Percentiles rank a stretch among this genome's conserved stretches.
Evolutionary conservation across 92 coral and sea anemone genomes (phyloP).

Genomic region (Ricordea florida): DNA sequence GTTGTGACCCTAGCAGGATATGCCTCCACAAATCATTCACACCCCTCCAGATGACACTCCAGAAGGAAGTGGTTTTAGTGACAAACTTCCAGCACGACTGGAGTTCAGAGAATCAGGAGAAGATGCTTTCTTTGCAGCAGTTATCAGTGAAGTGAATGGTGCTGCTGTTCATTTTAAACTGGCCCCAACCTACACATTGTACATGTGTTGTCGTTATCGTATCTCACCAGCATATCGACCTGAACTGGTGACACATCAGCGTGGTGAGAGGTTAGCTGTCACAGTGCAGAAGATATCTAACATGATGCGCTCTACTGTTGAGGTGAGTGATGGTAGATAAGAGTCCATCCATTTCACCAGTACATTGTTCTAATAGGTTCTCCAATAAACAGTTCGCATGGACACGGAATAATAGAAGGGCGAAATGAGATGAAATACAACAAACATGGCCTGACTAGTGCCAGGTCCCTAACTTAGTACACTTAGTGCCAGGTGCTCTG

Average conservation of each 20-base stretch:
- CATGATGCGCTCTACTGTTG: conserved; percentile 96
- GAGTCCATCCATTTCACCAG: no score
- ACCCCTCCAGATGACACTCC: conserved; percentile 48
- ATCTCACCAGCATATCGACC: conserved; percentile 89
- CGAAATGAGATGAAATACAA: no score
- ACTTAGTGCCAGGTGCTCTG: no score
- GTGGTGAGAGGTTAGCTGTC: conserved; percentile 76
- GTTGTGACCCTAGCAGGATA: background rate
- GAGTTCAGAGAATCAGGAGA: conserved; percentile 97
- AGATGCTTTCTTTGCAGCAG: conserved; percentile 99
- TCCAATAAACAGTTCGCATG: no score
- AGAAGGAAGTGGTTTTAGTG: conserved; percentile 66
- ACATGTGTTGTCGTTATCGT: conserved; percentile 99
- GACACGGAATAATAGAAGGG: no score
- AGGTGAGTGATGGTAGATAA: conserved; percentile 76
- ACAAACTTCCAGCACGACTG: conserved; percentile 89
- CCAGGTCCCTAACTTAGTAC: no score
- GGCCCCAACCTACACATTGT: conserved; percentile 96
- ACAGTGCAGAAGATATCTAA: conserved; percentile 94
- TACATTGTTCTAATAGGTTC: no score
- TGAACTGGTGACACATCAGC: conserved; percentile 78
- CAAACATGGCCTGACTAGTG: no score
- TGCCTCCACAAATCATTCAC: conserved; percentile 4
- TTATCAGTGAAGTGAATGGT: conserved; percentile 96
- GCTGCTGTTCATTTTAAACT: conserved; percentile 96